These are phyloP conservation scores for Pseudolycoriella hygida DNA, from an alignment of 2,888 invertebrate genomes.

Conservation along the genomic window DNA sequence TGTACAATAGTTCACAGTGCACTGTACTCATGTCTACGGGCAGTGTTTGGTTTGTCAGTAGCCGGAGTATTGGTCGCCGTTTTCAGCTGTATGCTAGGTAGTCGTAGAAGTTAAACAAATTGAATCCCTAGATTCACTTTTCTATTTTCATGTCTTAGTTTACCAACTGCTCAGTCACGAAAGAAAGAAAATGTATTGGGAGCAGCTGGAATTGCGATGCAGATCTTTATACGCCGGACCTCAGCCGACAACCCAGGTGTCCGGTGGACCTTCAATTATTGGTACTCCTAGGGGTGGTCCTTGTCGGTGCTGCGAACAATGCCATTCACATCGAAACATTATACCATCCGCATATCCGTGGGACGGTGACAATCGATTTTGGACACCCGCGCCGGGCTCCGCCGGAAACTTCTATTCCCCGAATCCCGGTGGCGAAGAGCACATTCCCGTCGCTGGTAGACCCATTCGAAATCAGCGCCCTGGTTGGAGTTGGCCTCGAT, in stretches of 20 bases:
- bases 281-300: conserved; percentile 25
- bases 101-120: too few relatives aligned
- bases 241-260: conserved; percentile 16
- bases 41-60: conserved; percentile 80
- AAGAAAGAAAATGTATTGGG: conserved; percentile 90
- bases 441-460: conserved; percentile 4
- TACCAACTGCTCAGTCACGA: conserved; percentile 48
- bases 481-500: conserved; percentile 53
- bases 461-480: conserved; percentile 15
- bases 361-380: conserved; percentile 35
- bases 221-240: conserved; percentile 48
- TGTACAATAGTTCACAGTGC: conserved; percentile 85
- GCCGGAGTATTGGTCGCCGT: conserved; percentile 81
- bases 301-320: conserved; percentile 56
- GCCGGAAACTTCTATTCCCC: conserved; percentile 72
- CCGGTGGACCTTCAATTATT: conserved; percentile 26
- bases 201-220: conserved; percentile 70
- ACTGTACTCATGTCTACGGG: conserved; percentile 70
- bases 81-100: conserved; percentile 59
- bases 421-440: conserved; percentile 47
- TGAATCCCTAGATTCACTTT: background rate
- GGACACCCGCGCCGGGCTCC: conserved; percentile 35
- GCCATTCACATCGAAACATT: conserved; percentile 35
- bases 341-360: conserved; percentile 38
- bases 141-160: conserved; percentile 8